Conservation (phyloP, 2,797 vertebrate species). For the Spheniscus humboldti region DNA sequence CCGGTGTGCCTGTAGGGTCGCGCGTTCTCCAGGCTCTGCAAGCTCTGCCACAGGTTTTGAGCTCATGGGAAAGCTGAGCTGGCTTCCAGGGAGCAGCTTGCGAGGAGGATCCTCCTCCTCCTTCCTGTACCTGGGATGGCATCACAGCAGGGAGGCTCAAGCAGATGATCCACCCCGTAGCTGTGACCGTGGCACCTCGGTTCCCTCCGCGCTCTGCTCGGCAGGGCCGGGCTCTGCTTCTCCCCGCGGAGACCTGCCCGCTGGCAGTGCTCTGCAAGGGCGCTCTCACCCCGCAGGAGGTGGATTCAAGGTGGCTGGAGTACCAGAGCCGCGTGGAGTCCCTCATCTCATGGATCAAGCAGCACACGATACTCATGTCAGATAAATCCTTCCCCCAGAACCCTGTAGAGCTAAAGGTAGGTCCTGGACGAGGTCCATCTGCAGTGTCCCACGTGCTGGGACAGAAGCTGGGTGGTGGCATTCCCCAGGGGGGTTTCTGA, state of each 20-base stretch:
- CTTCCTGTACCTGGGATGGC: not conserved
- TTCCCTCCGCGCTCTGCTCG: not conserved
- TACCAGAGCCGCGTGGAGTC: conserved; percentile 90
- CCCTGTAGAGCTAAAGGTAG: conserved; percentile 96
- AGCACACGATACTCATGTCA: conserved; percentile 90
- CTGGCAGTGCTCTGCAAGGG: not conserved
- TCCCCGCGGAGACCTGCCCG: fast-evolving
- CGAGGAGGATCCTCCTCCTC: not conserved
- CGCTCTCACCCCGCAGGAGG: conserved; percentile 75
- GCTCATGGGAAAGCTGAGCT: not conserved
- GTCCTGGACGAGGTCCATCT: fast-evolving
- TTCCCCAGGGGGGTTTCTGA: not conserved
- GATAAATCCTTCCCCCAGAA: conserved; percentile 96
- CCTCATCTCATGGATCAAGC: conserved; percentile 94
- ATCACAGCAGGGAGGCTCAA: not conserved
- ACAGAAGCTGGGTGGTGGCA: not conserved
- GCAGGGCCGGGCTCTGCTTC: not conserved
- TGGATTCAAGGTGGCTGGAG: conserved; percentile 92
- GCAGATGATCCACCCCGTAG: fast-evolving
- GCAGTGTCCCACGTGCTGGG: fast-evolving
- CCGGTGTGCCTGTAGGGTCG: not conserved
- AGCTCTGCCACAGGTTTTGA: not conserved
- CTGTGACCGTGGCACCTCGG: not conserved
- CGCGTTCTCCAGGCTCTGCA: fast-evolving
- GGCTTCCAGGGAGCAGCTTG: not conserved